Percentiles rank a stretch among this genome's conserved stretches.
Evolutionary conservation across 1,140 invertebrate genomes (phyloP).

Genomic region (Hyposmocoma kahamanoa): DNA sequence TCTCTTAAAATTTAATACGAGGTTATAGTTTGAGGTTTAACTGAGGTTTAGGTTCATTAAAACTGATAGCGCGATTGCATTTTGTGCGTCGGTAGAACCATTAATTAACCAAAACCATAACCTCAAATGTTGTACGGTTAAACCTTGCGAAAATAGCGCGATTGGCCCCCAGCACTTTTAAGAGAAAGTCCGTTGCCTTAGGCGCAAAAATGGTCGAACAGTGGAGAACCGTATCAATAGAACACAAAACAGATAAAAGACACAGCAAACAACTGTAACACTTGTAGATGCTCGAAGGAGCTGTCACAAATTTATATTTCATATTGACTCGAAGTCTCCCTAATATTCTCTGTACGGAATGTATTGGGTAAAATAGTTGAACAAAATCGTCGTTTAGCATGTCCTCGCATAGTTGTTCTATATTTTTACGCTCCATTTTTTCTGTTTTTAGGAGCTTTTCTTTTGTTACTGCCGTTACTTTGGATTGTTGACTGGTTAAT

Average conservation of each 20-base stretch:
- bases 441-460: no score
- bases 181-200: not conserved
- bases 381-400: constrained; percentile 37
- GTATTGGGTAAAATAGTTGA: constrained; percentile 24
- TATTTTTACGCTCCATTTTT: constrained; percentile 7
- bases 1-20: no score
- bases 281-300: constrained; percentile 15
- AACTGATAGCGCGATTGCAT: no score
- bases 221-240: not conserved
- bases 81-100: no score
- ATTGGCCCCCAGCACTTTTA: no score
- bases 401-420: constrained; percentile 29
- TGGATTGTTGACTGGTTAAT: no score
- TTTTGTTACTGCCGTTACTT: no score
- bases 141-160: no score
- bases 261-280: constrained; percentile 17
- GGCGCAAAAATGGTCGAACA: constrained; percentile 8
- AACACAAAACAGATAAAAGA: constrained; percentile 6
- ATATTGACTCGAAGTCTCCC: constrained; percentile 26
- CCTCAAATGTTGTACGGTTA: no score
- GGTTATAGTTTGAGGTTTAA: no score
- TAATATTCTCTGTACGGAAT: constrained; percentile 18
- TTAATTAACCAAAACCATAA: no score
- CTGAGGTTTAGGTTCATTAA: no score
- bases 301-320: constrained; percentile 26